Conservation (phyloP, 1,140 invertebrate genomes). For the Pogonognathellus flavescens region DNA sequence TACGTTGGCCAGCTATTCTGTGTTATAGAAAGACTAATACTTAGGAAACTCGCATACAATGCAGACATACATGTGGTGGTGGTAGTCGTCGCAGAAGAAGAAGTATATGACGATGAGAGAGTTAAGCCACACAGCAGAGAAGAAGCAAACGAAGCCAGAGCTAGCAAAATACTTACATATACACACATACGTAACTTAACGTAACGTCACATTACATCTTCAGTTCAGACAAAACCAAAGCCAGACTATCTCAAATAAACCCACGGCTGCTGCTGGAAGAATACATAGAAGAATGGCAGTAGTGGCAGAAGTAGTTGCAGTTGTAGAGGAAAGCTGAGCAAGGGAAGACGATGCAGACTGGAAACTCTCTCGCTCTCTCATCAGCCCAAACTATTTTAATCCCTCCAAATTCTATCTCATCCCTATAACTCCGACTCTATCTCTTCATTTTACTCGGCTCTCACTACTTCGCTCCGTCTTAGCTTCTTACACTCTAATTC, state of each 20-base stretch:
- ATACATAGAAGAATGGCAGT: neutral
- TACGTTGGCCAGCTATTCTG: neutral
- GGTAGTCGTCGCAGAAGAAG: neutral
- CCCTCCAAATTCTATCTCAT: constrained; percentile 59
- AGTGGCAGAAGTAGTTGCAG: neutral
- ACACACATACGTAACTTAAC: constrained; percentile 26
- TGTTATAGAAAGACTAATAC: neutral
- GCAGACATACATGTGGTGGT: too few species aligned
- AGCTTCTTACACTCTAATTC: constrained; percentile 47
- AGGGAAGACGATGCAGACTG: neutral
- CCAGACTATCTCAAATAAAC: neutral
- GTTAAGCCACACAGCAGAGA: constrained; percentile 12
- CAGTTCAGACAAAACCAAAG: neutral
- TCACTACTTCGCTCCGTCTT: constrained; percentile 15
- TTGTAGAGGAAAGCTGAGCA: neutral
- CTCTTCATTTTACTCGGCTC: constrained; percentile 32
- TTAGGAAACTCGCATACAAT: neutral
- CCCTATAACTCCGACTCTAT: constrained; percentile 53
- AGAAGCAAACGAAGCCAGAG: neutral
- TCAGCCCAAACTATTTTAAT: constrained; percentile 67
- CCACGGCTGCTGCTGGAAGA: neutral
- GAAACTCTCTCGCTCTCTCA: constrained; percentile 60
- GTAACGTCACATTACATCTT: neutral
- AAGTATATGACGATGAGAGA: constrained; percentile 5
- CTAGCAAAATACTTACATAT: neutral